Evolutionary conservation across 2,113 vertebrate species (phyloP).

Genomic region (Psittacula cyanocephala): DNA sequence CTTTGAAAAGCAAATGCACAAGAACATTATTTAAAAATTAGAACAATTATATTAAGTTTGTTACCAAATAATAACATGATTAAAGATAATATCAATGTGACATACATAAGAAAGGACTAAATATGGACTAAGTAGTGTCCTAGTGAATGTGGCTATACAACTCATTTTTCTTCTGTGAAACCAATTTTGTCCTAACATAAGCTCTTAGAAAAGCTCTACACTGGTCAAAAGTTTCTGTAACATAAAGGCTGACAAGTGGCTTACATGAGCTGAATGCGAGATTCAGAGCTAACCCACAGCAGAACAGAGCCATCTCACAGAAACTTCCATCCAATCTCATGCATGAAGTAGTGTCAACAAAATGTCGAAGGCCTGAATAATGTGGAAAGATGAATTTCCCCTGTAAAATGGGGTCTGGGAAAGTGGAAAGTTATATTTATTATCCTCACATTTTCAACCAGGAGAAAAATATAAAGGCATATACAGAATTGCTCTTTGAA

Average conservation of each 20-base stretch:
- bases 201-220: neutral
- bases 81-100: neutral
- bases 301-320: neutral
- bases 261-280: neutral
- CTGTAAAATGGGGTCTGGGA: neutral
- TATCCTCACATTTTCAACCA: neutral
- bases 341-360: neutral
- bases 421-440: neutral
- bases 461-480: neutral
- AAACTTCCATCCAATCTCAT: neutral
- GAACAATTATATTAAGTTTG: neutral
- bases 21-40: neutral
- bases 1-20: conserved; percentile 18
- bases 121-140: neutral
- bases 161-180: neutral
- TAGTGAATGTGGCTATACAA: neutral
- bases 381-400: neutral
- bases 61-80: neutral
- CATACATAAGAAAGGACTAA: neutral
- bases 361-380: neutral
- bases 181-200: neutral
- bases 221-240: neutral
- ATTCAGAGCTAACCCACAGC: neutral
- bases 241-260: neutral
- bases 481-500: neutral